Evolutionary conservation across 2,113 vertebrate genomes (phyloP), one percentile per base, ranked within the genome.

Genomic region (Pterocles orientalis): DNA sequence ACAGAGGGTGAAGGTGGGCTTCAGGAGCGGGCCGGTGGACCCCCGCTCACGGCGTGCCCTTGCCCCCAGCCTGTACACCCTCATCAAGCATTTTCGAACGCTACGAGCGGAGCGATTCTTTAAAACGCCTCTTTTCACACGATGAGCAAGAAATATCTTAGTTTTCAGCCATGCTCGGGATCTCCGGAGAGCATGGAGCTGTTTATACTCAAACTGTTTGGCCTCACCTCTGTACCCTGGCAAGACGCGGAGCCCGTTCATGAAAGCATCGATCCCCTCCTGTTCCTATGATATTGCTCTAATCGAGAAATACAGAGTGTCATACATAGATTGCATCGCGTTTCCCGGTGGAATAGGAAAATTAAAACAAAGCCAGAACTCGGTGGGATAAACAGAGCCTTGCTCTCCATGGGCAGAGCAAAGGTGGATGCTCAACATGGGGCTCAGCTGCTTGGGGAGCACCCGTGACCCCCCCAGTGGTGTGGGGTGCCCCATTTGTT

Each of bases 1-100:
- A 3, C 6, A 24, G 66, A 5, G 43, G 6, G 19, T 9, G 4
- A 7, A 50, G 29, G 5, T 0, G 1, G 34, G 8, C 12, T 21
- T 86, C 7, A 12, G 48, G 58, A 43, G 16, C 1, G 47, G 29
- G 29, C 7, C 62, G 1, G 1, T 58, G n/a, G 41, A 18, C 15
- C 53, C 15, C 3, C 1, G 3, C 16, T 19, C 18, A 0, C 0
- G 18, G 7, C 5, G 6, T 51, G 31, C 24, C 39, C 57, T 47
- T 11, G 1, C 1, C 3, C 13, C 20, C 60, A 57, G 18, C 34
- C 47, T 36, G 57, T 4, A 10, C 6, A 5, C 12, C 4, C 28
- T 62, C 71, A 12, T 28, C 71, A 6, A 33, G 10, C 14, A 1
- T 25, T 64, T 75, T 28, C 61, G 47, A 36, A 47, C 41, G 65